These are phyloP conservation scores for Dromius quadrimaculatus DNA, from an alignment of 2,888 invertebrate genomes.

Conservation along the genomic window DNA sequence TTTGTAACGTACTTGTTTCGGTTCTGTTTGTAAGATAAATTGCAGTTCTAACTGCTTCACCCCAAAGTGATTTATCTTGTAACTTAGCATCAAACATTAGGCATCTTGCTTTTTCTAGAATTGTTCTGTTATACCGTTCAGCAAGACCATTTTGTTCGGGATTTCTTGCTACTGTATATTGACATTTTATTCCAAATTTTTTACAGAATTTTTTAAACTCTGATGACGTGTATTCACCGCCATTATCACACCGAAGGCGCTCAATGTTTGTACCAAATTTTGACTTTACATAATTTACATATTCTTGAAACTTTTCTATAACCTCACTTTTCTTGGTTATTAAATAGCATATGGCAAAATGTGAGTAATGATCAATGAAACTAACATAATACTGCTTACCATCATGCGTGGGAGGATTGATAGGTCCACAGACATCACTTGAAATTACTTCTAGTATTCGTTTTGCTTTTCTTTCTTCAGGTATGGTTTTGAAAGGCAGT, in stretches of 20 bases:
- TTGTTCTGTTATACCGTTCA: no score
- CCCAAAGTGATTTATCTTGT: no score
- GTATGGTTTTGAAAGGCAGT: conserved; percentile 48
- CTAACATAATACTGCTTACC: conserved; percentile 53
- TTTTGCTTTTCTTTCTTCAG: conserved; percentile 54
- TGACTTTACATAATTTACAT: conserved; percentile 54
- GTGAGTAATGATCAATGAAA: conserved; percentile 42
- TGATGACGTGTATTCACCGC: conserved; percentile 55
- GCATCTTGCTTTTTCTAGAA: no score
- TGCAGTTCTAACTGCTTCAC: no score
- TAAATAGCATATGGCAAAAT: no score
- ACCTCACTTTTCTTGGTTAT: conserved; percentile 55
- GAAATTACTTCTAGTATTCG: conserved; percentile 53
- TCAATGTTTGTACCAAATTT: conserved; percentile 55
- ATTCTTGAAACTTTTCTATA: conserved; percentile 54
- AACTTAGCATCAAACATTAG: no score
- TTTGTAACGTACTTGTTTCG: no score
- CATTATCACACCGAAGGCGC: conserved; percentile 57
- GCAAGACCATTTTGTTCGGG: conserved; percentile 59
- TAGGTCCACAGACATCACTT: conserved; percentile 53
- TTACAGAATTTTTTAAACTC: conserved; percentile 53
- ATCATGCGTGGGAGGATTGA: conserved; percentile 53
- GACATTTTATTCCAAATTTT: no score
- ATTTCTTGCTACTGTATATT: conserved; percentile 56
- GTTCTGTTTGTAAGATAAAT: no score